Evolutionary conservation across 2,797 vertebrate genomes (phyloP).

Genomic region (Jordanella pulchra): DNA sequence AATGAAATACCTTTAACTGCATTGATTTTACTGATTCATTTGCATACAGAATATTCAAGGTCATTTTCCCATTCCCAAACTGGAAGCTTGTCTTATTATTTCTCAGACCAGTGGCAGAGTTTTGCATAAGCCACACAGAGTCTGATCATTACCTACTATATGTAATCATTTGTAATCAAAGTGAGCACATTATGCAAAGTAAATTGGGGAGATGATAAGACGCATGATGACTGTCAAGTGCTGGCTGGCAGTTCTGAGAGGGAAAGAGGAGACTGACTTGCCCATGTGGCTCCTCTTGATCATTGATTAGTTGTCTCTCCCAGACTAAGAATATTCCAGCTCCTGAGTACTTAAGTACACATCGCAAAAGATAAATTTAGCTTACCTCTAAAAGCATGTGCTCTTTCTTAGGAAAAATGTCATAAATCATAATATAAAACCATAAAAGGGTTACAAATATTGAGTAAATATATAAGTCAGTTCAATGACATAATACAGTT

Average conservation of each 20-base stretch:
- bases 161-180: conserved; percentile 40
- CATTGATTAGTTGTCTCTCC: conserved; percentile 65
- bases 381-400: conserved; percentile 50
- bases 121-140: conserved; percentile 16
- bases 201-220: conserved; percentile 38
- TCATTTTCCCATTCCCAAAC: conserved; percentile 37
- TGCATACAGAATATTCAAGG: conserved; percentile 30
- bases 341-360: conserved; percentile 63
- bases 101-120: conserved; percentile 21
- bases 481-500: conserved; percentile 11
- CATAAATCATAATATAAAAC: conserved; percentile 51
- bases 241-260: conserved; percentile 47
- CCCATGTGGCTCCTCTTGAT: conserved; percentile 47
- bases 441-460: conserved; percentile 48
- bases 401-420: conserved; percentile 21
- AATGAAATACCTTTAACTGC: neutral
- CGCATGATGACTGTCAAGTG: conserved; percentile 59
- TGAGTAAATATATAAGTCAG: conserved; percentile 52
- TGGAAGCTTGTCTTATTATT: conserved; percentile 22
- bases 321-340: conserved; percentile 55
- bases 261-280: conserved; percentile 46
- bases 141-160: conserved; percentile 17
- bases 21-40: neutral
- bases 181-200: conserved; percentile 27
- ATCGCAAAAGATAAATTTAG: conserved; percentile 66